A percentile compares a stretch with the other conserved stretches of the same genome.
These are phyloP conservation scores for Spodoptera litura DNA, from an alignment of 1,140 invertebrate species.

Conservation along the genomic window DNA sequence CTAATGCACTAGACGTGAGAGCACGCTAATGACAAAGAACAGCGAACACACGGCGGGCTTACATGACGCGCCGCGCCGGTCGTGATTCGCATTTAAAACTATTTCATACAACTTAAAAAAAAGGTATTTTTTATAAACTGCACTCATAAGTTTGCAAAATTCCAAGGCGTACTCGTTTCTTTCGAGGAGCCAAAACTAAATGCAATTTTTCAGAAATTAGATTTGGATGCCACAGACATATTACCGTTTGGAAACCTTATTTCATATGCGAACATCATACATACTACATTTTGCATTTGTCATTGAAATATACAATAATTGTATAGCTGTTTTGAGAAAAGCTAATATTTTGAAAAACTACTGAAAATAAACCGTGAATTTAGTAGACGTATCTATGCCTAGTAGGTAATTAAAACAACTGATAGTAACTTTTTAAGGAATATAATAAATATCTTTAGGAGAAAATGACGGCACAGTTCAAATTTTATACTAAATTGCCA, in stretches of 20 bases:
- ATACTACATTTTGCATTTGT: constrained; percentile 1
- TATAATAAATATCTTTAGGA: too few species aligned
- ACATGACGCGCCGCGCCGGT: constrained; percentile 62
- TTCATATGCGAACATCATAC: constrained; percentile 2
- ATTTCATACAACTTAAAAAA: constrained; percentile 5
- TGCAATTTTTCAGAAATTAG: constrained; percentile 36
- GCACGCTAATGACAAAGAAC: constrained; percentile 76
- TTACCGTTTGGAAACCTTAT: constrained; percentile 23
- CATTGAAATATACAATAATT: background rate
- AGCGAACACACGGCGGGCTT: constrained; percentile 60
- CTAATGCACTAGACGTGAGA: constrained; percentile 77
- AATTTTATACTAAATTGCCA: too few species aligned
- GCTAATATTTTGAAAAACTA: background rate
- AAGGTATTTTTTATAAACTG: background rate
- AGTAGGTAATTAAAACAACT: too few species aligned
- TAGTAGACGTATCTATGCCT: too few species aligned
- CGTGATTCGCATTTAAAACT: background rate
- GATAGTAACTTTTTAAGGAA: too few species aligned
- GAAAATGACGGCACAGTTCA: too few species aligned
- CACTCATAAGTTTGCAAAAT: background rate
- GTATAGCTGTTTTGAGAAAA: background rate
- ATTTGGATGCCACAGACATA: constrained; percentile 34
- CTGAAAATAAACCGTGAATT: background rate
- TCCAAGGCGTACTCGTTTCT: constrained; percentile 4
- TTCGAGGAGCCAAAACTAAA: constrained; percentile 21